Conservation (phyloP, 2,797 vertebrate genomes). For the Hafferia zeledoni region DNA sequence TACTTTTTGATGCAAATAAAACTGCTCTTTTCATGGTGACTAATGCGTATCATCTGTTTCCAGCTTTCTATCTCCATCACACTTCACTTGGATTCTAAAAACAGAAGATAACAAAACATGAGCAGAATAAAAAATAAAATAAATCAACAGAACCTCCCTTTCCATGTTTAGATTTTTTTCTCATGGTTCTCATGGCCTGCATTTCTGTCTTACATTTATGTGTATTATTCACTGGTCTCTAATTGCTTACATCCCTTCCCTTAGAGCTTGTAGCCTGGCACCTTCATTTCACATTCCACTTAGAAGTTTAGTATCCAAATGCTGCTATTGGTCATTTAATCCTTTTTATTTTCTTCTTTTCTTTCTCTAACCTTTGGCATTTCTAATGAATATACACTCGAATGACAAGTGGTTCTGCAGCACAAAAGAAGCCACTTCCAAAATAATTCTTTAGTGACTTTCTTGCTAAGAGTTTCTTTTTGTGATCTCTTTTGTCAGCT, state of each 20-base stretch:
- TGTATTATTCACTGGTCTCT: neutral
- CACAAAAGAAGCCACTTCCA: neutral
- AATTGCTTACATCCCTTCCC: neutral
- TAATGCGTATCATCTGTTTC: neutral
- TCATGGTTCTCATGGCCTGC: neutral
- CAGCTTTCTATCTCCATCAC: neutral
- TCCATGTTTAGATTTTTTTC: neutral
- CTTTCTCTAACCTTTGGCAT: neutral
- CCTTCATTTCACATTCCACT: neutral
- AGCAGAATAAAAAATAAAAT: neutral
- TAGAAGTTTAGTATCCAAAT: neutral
- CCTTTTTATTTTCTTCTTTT: neutral
- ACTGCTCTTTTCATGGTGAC: neutral
- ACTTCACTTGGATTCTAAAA: neutral
- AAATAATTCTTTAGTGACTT: neutral
- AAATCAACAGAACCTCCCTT: neutral
- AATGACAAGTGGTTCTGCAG: constrained; percentile 4
- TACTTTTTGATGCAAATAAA: neutral
- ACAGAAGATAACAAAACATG: neutral
- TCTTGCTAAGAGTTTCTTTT: constrained; percentile 3
- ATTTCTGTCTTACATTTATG: neutral
- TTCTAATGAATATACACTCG: constrained; percentile 7
- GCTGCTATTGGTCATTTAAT: neutral
- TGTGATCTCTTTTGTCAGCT: neutral
- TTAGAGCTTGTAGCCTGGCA: neutral